These are phyloP conservation scores for Cardinalis cardinalis DNA, from an alignment of 2,113 vertebrate species.

Conservation along the genomic window DNA sequence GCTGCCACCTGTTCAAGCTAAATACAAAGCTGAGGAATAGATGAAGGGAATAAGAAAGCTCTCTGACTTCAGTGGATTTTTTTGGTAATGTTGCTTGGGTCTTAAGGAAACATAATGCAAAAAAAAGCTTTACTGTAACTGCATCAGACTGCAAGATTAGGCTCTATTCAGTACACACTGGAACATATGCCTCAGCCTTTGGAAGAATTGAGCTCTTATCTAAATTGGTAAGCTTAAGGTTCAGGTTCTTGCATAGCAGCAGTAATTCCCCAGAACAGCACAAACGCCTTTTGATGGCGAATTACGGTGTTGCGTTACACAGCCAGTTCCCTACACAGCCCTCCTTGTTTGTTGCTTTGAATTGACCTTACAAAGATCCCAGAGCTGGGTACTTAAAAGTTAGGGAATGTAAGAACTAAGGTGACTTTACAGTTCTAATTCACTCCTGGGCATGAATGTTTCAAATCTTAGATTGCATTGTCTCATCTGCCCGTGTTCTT, in stretches of 20 bases:
- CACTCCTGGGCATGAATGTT: constrained; percentile 10
- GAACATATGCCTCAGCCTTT: not conserved
- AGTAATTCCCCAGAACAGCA: not conserved
- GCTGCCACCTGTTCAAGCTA: not conserved
- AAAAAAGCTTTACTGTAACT: not conserved
- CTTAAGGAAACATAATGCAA: not conserved
- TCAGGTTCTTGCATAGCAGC: constrained; percentile 9
- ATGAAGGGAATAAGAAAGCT: not conserved
- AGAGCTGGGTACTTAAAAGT: not conserved
- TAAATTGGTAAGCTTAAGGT: not conserved
- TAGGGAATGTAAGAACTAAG: not conserved
- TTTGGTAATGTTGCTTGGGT: not conserved
- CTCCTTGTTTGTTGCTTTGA: constrained; percentile 1
- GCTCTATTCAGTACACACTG: not conserved
- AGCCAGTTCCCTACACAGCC: not conserved
- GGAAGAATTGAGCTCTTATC: constrained; percentile 13
- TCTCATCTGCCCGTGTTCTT: not conserved
- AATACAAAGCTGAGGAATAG: not conserved
- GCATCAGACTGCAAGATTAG: not conserved
- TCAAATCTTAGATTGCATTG: not conserved
- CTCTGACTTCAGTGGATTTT: not conserved
- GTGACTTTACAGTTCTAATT: not conserved
- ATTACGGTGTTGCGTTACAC: not conserved
- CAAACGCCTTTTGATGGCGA: not conserved
- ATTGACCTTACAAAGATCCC: not conserved